phyloP scores from a whole-genome alignment of 2,797 vertebrate species.

The Synaphobranchus kaupii region DNA sequence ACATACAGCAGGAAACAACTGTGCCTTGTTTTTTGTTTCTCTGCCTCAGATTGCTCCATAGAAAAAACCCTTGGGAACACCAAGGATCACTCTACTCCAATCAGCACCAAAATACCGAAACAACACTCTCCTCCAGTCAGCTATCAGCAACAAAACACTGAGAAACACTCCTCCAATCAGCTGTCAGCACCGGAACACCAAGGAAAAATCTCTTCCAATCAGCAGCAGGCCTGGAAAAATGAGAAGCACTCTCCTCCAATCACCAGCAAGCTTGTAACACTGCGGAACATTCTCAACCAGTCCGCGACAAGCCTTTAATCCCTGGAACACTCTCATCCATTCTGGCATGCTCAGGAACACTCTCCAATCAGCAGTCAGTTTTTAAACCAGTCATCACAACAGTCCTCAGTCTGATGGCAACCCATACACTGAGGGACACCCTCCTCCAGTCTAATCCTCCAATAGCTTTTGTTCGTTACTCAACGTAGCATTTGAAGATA shows the following conservation, averaged over 20 bases:
- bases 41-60: too few species aligned
- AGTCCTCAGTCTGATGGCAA: neutral
- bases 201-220: neutral
- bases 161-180: neutral
- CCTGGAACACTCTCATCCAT: too few species aligned
- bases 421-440: neutral
- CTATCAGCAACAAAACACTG: neutral
- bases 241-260: neutral
- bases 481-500: too few species aligned
- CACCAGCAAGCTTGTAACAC: neutral
- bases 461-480: neutral
- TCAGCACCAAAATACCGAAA: too few species aligned
- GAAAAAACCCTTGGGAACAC: too few species aligned
- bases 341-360: neutral
- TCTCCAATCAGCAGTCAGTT: neutral
- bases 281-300: too few species aligned
- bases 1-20: too few species aligned
- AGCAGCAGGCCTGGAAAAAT: neutral
- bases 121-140: too few species aligned
- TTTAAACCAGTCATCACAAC: neutral
- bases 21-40: too few species aligned
- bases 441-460: neutral
- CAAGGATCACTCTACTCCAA: too few species aligned
- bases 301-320: too few species aligned
- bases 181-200: neutral